Percentiles rank a stretch among this genome's conserved stretches.
Conservation (phyloP, 2,888 invertebrate species). For the Escarpia spicata region DNA sequence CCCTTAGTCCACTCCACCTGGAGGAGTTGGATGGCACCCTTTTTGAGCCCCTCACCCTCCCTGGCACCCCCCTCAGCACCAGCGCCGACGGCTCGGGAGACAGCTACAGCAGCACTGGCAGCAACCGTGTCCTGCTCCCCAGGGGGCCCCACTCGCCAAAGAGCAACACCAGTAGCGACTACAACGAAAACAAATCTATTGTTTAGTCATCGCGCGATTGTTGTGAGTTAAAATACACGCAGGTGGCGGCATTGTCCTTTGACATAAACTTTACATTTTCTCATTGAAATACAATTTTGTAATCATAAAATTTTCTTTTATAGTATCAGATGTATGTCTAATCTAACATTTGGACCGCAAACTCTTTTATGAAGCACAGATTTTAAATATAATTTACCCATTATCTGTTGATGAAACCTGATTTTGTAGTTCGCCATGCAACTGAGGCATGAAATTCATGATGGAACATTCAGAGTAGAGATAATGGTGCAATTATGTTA, state of each 20-base stretch:
- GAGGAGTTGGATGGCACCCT: background rate
- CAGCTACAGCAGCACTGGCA: slow-evolving; percentile 84
- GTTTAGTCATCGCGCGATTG: background rate
- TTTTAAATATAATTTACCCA: background rate
- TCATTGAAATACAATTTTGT: background rate
- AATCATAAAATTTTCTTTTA: too few species aligned
- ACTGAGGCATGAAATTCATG: background rate
- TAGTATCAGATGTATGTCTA: too few species aligned
- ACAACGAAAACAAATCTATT: slow-evolving; percentile 2
- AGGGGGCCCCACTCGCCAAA: slow-evolving; percentile 23
- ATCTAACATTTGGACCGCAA: too few species aligned
- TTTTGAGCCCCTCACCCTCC: slow-evolving; percentile 31
- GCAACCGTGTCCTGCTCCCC: slow-evolving; percentile 78
- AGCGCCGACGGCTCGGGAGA: slow-evolving; percentile 73
- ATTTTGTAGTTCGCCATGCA: background rate
- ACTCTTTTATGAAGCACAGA: too few species aligned
- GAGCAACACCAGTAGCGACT: background rate
- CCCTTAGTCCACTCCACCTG: background rate
- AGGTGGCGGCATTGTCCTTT: background rate
- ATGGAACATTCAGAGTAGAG: background rate
- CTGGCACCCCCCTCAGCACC: slow-evolving; percentile 62
- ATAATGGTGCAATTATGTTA: background rate
- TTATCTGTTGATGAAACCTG: background rate
- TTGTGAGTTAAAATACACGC: background rate
- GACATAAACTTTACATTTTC: background rate